phyloP scores from a whole-genome alignment of 1,140 invertebrate genomes.

The Caenorhabditis tropicalis region DNA sequence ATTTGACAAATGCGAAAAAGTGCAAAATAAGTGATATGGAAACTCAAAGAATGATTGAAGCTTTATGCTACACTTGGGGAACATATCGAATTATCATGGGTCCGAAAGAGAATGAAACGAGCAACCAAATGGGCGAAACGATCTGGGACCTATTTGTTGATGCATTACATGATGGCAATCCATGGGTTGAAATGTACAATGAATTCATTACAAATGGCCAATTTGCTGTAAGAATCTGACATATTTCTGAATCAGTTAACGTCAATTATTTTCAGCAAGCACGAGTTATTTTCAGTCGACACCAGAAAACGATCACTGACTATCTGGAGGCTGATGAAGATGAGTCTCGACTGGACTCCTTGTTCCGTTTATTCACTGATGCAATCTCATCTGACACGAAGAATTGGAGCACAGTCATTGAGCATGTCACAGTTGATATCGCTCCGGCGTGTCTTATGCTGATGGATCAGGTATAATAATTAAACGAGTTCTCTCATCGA shows the following conservation, averaged over 20 bases:
- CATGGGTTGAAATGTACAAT: constrained; percentile 19
- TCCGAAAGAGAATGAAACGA: neutral
- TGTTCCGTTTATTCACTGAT: constrained; percentile 14
- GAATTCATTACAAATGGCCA: neutral
- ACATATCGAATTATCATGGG: constrained; percentile 27
- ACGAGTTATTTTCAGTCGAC: constrained; percentile 21
- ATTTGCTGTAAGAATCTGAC: neutral
- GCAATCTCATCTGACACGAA: neutral
- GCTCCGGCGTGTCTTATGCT: neutral
- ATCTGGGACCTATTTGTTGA: constrained; percentile 31
- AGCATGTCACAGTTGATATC: neutral
- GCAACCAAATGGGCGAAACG: neutral
- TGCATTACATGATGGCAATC: constrained; percentile 3
- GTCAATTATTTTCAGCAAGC: constrained; percentile 5
- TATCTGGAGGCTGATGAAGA: neutral
- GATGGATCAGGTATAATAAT: neutral
- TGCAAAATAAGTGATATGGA: neutral
- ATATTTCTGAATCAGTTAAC: neutral
- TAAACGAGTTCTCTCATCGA: too few relatives aligned
- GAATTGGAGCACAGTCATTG: neutral
- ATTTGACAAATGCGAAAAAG: neutral
- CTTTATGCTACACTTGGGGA: neutral
- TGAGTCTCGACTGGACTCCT: neutral
- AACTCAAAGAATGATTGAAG: neutral
- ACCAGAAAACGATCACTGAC: neutral